Evolutionary conservation across 2,113 vertebrate genomes (phyloP).

Genomic region (Salvelinus fontinalis): DNA sequence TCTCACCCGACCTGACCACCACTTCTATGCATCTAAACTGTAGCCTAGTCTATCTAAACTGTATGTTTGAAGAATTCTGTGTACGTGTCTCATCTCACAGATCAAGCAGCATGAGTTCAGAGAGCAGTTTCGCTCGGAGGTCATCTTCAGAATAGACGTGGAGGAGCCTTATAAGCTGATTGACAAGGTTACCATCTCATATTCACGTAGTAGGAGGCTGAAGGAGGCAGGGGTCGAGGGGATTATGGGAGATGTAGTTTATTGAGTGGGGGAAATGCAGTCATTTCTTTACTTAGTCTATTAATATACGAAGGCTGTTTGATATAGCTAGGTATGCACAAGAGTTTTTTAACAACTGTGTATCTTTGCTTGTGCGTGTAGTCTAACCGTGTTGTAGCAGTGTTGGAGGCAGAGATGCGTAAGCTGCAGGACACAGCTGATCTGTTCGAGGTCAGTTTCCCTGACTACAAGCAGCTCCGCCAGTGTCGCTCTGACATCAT

Average conservation of each 20-base stretch:
- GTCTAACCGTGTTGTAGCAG: slow-evolving; percentile 62
- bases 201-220: background rate
- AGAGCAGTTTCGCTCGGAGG: slow-evolving; percentile 75
- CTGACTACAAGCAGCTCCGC: slow-evolving; percentile 77
- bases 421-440: slow-evolving; percentile 72
- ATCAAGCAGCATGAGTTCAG: slow-evolving; percentile 80
- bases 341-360: too few species aligned
- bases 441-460: slow-evolving; percentile 76
- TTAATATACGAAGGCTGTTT: too few species aligned
- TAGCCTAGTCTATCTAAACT: background rate
- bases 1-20: background rate
- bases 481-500: slow-evolving; percentile 74
- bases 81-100: slow-evolving; percentile 41
- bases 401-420: slow-evolving; percentile 73
- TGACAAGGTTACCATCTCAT: slow-evolving; percentile 63
- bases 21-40: background rate
- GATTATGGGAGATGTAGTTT: too few species aligned
- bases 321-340: too few species aligned
- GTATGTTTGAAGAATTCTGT: too few species aligned
- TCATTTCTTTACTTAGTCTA: too few species aligned
- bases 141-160: slow-evolving; percentile 68
- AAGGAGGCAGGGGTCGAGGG: too few species aligned
- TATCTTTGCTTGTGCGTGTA: slow-evolving; percentile 11
- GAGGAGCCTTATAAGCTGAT: slow-evolving; percentile 67
- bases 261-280: too few species aligned